Conservation (phyloP, 1,140 invertebrate species). For the Antheraea mylitta region DNA sequence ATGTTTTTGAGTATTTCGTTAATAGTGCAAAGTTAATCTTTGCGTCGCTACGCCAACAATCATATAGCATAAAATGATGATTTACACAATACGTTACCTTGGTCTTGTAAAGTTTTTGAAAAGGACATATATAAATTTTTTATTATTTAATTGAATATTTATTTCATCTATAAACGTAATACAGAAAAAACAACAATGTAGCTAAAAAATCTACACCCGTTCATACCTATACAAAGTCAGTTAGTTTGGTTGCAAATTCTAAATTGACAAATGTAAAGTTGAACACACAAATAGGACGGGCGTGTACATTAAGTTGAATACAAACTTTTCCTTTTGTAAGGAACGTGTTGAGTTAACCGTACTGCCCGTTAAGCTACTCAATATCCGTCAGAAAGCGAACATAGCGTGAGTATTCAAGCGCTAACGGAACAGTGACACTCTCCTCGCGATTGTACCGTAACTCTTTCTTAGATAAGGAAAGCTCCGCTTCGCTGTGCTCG, state of each 20-base stretch:
- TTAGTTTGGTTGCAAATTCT: constrained; percentile 5
- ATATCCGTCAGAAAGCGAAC: constrained; percentile 48
- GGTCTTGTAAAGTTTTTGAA: no score
- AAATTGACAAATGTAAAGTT: constrained; percentile 32
- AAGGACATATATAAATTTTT: no score
- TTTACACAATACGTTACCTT: no score
- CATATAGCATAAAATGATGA: no score
- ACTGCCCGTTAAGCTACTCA: constrained; percentile 34
- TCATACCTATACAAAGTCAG: not conserved
- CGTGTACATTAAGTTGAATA: constrained; percentile 47
- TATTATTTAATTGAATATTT: no score
- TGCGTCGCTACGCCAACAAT: no score
- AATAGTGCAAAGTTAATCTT: no score
- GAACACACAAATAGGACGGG: constrained; percentile 35
- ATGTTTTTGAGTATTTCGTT: no score
- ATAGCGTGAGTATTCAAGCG: constrained; percentile 42
- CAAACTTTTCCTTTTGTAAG: constrained; percentile 60
- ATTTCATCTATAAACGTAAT: no score
- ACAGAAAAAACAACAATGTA: no score
- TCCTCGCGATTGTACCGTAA: constrained; percentile 26
- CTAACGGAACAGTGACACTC: constrained; percentile 14
- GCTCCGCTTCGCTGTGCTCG: constrained; percentile 29
- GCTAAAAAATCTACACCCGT: no score
- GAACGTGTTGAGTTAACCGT: constrained; percentile 51
- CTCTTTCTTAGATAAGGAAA: constrained; percentile 38